Evolutionary conservation across 2,113 vertebrate genomes (phyloP).

Genomic region (Acanthochromis polyacanthus): DNA sequence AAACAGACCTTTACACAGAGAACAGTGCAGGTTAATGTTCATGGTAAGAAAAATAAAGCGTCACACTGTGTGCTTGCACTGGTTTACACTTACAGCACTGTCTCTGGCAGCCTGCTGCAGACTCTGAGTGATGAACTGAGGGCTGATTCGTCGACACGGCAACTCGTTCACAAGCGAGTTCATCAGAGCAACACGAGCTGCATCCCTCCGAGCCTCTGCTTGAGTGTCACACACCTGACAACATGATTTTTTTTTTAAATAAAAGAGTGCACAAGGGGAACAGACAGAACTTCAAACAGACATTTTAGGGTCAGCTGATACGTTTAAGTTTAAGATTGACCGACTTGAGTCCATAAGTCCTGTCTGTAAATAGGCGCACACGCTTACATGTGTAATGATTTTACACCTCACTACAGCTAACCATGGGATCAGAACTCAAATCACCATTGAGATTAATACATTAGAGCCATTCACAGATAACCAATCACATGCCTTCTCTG

Average conservation of each 20-base stretch:
- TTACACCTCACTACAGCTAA: constrained; percentile 61
- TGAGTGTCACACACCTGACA: constrained; percentile 89
- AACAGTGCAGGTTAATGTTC: constrained; percentile 27
- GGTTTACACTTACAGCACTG: constrained; percentile 85
- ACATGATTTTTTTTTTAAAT: not conserved
- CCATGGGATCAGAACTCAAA: constrained; percentile 68
- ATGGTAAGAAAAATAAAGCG: not conserved
- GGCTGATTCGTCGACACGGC: constrained; percentile 88
- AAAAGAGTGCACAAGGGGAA: not conserved
- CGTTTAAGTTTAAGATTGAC: not conserved
- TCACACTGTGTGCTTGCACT: constrained; percentile 6
- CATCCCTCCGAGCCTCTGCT: constrained; percentile 91
- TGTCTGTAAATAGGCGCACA: not conserved
- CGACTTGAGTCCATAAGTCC: not conserved
- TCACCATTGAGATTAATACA: constrained; percentile 55
- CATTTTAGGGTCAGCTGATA: not conserved
- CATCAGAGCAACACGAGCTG: constrained; percentile 92
- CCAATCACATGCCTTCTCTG: constrained; percentile 65
- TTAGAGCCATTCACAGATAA: constrained; percentile 63
- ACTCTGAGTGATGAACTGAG: constrained; percentile 90
- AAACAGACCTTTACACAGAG: constrained; percentile 84
- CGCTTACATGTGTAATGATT: constrained; percentile 34
- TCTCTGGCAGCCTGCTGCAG: constrained; percentile 87
- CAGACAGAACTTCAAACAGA: not conserved
- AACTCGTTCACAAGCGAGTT: constrained; percentile 93